phyloP scores from a whole-genome alignment of 2,888 invertebrate genomes.

The Agrochola macilenta region DNA sequence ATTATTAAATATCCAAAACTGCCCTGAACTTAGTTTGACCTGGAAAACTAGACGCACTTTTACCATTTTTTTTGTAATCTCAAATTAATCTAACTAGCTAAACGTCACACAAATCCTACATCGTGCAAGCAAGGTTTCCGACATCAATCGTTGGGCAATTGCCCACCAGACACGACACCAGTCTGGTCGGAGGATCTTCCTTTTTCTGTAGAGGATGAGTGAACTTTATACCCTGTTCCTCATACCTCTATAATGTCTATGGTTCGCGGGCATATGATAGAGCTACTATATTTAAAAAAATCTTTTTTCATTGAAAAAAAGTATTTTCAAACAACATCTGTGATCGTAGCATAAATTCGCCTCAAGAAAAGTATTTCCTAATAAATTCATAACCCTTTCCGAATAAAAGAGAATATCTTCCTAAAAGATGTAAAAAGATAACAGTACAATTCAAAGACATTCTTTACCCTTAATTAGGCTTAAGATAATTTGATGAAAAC shows the following conservation, averaged over 20 bases:
- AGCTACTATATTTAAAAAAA: neutral
- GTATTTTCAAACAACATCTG: neutral
- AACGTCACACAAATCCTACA: too few species aligned
- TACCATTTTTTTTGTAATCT: neutral
- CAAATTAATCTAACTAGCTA: neutral
- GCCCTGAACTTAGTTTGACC: neutral
- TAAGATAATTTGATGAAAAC: constrained; percentile 72
- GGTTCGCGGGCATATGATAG: neutral
- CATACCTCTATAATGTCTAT: neutral
- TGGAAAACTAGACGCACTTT: neutral
- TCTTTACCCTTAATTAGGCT: constrained; percentile 68
- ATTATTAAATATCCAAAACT: neutral
- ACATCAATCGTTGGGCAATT: too few species aligned
- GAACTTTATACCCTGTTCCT: too few species aligned
- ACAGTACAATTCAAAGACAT: constrained; percentile 57
- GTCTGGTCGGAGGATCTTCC: too few species aligned
- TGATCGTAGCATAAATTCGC: neutral
- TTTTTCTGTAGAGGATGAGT: too few species aligned
- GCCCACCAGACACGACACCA: too few species aligned
- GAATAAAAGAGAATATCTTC: constrained; percentile 41
- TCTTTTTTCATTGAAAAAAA: neutral
- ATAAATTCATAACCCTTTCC: constrained; percentile 59
- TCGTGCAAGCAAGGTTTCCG: too few species aligned
- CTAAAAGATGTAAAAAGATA: constrained; percentile 54
- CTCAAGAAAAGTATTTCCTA: constrained; percentile 25